These are phyloP conservation scores for Sebastes cheni DNA, from an alignment of 2,797 vertebrate genomes.

Conservation along the genomic window DNA sequence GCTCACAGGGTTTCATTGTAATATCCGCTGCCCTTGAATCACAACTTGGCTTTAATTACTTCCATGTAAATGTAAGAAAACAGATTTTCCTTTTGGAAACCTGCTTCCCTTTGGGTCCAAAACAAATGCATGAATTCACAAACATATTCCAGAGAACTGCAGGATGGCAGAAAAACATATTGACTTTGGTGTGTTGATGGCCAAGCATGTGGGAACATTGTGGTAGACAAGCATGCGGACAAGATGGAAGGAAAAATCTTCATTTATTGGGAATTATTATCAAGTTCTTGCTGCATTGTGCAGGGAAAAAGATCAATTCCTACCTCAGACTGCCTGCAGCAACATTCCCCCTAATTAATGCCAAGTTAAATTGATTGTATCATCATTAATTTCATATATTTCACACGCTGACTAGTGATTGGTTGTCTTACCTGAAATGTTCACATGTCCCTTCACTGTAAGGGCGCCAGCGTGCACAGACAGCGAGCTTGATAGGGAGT, in stretches of 20 bases:
- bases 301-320: neutral
- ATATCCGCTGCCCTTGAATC: conserved; percentile 48
- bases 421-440: conserved; percentile 2
- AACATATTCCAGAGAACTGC: conserved; percentile 27
- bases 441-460: neutral
- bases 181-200: conserved; percentile 19
- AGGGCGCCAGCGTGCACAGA: conserved; percentile 19
- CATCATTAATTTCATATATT: conserved; percentile 18
- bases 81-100: conserved; percentile 32
- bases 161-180: conserved; percentile 1
- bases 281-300: neutral
- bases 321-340: conserved; percentile 27
- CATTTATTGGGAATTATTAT: neutral
- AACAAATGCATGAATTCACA: conserved; percentile 31
- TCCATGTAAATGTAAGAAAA: conserved; percentile 43
- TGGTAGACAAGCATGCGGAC: conserved; percentile 34
- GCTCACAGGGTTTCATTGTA: conserved; percentile 42
- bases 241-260: conserved; percentile 4
- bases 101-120: conserved; percentile 22
- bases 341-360: conserved; percentile 19
- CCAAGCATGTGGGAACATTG: conserved; percentile 15
- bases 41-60: conserved; percentile 55
- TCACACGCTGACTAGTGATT: neutral
- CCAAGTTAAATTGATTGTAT: conserved; percentile 21
- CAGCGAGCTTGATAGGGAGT: conserved; percentile 32